These are phyloP conservation scores for Abscondita cerata DNA, from an alignment of 2,888 invertebrate species.

Conservation along the genomic window DNA sequence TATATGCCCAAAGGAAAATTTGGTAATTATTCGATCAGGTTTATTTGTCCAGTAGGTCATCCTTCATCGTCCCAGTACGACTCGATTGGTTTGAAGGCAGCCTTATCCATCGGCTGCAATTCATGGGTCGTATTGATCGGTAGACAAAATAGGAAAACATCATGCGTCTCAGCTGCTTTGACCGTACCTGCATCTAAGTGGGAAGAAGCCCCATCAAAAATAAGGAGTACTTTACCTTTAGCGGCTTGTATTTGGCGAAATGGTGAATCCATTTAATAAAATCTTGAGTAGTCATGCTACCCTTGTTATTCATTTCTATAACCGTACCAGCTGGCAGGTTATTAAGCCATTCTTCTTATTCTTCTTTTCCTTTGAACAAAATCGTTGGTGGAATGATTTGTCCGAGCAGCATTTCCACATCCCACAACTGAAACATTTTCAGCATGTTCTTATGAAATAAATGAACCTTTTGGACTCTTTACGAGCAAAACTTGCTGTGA, in stretches of 20 bases:
- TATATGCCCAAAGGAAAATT: neutral
- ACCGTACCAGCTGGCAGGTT: neutral
- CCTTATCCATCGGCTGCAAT: neutral
- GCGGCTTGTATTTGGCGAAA: no score
- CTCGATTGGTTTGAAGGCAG: neutral
- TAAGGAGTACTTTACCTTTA: neutral
- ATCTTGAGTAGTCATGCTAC: no score
- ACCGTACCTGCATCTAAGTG: neutral
- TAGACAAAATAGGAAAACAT: neutral
- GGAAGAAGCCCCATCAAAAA: neutral
- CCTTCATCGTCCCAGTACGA: no score
- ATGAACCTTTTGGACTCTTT: no score
- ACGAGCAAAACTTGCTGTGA: no score
- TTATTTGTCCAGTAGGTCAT: no score
- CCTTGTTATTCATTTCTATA: no score
- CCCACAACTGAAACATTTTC: no score
- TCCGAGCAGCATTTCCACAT: neutral
- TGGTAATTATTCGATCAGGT: neutral
- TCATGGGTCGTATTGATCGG: neutral
- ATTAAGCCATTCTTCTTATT: neutral
- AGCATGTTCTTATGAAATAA: no score
- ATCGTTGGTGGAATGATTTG: constrained; percentile 4
- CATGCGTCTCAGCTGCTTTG: neutral
- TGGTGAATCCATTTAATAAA: no score
- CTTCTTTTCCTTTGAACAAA: constrained; percentile 3